A percentile compares a stretch with the other conserved stretches of the same genome.
Conservation (phyloP, 2,888 invertebrate species). For the Idaea straminata region DNA sequence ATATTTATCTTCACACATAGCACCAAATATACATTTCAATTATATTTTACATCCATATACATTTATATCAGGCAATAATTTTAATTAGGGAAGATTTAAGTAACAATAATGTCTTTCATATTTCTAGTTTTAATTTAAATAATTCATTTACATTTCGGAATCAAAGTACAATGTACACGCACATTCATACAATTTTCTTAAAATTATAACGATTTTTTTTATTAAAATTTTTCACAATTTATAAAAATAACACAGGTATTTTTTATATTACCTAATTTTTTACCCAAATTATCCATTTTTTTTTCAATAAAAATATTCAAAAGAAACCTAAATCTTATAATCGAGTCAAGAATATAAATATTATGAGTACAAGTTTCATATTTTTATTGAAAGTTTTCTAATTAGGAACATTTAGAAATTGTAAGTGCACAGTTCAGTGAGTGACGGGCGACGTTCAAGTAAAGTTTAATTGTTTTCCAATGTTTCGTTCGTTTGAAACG, state of each 20-base stretch:
- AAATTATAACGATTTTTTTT: slow-evolving; percentile 13
- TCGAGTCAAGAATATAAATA: background rate
- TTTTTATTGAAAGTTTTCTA: slow-evolving; percentile 11
- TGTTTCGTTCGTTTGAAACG: slow-evolving; percentile 6
- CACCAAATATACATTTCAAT: slow-evolving; percentile 45
- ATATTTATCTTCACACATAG: slow-evolving; percentile 45
- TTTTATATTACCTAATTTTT: slow-evolving; percentile 7
- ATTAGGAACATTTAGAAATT: slow-evolving; percentile 18
- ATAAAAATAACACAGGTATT: slow-evolving; percentile 9
- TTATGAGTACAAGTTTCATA: background rate
- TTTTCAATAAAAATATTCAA: slow-evolving; percentile 6
- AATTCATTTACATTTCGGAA: slow-evolving; percentile 7
- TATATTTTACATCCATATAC: slow-evolving; percentile 23
- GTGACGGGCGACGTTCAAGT: background rate
- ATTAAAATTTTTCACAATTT: background rate
- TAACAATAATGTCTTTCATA: background rate
- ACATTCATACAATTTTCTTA: background rate
- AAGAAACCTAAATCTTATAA: background rate
- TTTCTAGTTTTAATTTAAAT: slow-evolving; percentile 10
- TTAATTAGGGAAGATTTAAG: background rate
- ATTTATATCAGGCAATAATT: slow-evolving; percentile 18
- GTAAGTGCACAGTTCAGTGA: background rate
- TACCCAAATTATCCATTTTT: slow-evolving; percentile 5
- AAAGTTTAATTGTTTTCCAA: slow-evolving; percentile 6
- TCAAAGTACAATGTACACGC: background rate